Conservation (phyloP, 1,140 invertebrate species). For the Trichoplusia ni region DNA sequence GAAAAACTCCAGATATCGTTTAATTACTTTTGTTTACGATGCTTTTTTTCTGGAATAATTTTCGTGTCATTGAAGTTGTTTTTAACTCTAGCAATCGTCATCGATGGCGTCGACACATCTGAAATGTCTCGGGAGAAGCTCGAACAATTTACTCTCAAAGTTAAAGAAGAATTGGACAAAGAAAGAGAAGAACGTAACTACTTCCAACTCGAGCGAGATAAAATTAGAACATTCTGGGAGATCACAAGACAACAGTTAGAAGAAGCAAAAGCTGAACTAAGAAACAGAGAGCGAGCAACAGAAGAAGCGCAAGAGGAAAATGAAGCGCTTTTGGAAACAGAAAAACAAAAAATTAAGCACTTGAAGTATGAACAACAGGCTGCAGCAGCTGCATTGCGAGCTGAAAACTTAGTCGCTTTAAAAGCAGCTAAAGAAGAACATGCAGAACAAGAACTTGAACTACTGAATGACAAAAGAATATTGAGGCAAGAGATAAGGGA, state of each 20-base stretch:
- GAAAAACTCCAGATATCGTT: too few relatives aligned
- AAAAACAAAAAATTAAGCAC: slow-evolving; percentile 96
- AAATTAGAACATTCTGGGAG: slow-evolving; percentile 97
- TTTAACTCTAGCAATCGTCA: slow-evolving; percentile 82
- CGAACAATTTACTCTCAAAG: slow-evolving; percentile 91
- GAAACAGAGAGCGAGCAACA: slow-evolving; percentile 93
- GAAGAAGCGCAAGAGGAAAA: slow-evolving; percentile 94
- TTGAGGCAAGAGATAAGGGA: slow-evolving; percentile 89
- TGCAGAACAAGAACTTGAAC: slow-evolving; percentile 87
- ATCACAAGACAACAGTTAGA: slow-evolving; percentile 90
- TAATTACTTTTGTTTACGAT: too few relatives aligned
- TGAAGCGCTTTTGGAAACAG: slow-evolving; percentile 92
- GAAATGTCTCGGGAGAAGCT: slow-evolving; percentile 97
- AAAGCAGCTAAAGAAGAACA: slow-evolving; percentile 82
- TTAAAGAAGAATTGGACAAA: slow-evolving; percentile 95
- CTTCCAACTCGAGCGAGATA: slow-evolving; percentile 97
- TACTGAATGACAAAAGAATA: slow-evolving; percentile 90
- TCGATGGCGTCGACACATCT: slow-evolving; percentile 95
- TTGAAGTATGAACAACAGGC: slow-evolving; percentile 95
- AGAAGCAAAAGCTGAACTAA: slow-evolving; percentile 88
- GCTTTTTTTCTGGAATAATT: too few relatives aligned
- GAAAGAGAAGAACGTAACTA: slow-evolving; percentile 97
- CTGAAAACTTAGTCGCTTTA: slow-evolving; percentile 72
- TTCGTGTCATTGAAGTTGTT: too few relatives aligned
- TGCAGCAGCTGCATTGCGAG: slow-evolving; percentile 88